Evolutionary conservation across 2,888 invertebrate species (phyloP).

Genomic region (Yponomeuta evonymella): DNA sequence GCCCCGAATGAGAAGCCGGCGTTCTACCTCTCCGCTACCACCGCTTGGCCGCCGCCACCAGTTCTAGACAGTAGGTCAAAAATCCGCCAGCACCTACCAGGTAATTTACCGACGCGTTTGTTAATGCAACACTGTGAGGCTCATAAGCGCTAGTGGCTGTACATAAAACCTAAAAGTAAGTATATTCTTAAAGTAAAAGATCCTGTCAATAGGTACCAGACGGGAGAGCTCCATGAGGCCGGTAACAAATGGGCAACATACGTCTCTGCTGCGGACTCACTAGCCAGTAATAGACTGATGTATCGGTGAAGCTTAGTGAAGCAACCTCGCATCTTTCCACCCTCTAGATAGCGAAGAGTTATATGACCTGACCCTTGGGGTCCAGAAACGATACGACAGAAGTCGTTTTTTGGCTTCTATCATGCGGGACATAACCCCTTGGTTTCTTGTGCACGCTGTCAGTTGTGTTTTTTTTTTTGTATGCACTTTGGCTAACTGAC

Average conservation of each 20-base stretch:
- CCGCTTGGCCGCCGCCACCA: too few relatives aligned
- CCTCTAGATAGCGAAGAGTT: slow-evolving; percentile 14
- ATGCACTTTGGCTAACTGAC: too few relatives aligned
- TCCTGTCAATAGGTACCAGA: background rate
- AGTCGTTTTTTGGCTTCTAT: background rate
- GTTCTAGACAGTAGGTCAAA: too few relatives aligned
- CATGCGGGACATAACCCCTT: too few relatives aligned
- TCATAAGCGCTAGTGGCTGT: too few relatives aligned
- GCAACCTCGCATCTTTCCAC: slow-evolving; percentile 40
- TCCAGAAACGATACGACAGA: background rate
- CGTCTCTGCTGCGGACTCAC: slow-evolving; percentile 54
- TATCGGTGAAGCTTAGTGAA: slow-evolving; percentile 60
- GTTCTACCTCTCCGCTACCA: too few relatives aligned
- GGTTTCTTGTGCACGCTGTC: too few relatives aligned
- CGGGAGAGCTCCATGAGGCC: background rate
- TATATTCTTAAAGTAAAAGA: background rate
- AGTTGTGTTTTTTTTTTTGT: too few relatives aligned
- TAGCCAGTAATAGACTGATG: slow-evolving; percentile 56
- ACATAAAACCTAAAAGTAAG: background rate
- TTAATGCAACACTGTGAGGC: too few relatives aligned
- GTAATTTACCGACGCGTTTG: too few relatives aligned
- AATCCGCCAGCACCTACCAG: too few relatives aligned
- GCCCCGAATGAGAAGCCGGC: too few relatives aligned
- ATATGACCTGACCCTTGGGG: background rate
- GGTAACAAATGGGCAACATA: slow-evolving; percentile 38